These are phyloP conservation scores for Montipora capricornis DNA, from an alignment of 64 coral and sea anemone species.

Conservation along the genomic window DNA sequence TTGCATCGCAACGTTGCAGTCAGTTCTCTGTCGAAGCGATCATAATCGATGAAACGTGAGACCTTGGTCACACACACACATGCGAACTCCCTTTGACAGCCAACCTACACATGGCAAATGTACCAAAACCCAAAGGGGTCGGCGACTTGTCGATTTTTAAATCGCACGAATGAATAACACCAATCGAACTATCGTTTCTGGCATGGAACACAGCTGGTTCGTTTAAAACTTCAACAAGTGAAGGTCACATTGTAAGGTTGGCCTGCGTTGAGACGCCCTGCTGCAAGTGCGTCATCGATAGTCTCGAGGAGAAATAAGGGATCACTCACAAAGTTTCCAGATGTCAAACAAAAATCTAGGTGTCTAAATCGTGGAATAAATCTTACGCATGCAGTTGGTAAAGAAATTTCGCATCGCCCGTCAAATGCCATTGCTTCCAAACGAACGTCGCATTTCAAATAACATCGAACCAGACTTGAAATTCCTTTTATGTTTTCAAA, in stretches of 20 bases:
- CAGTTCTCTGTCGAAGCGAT: background rate
- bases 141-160: background rate
- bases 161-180: background rate
- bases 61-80: background rate
- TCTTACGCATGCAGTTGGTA: background rate
- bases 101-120: background rate
- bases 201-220: background rate
- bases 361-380: background rate
- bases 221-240: background rate
- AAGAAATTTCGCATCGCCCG: background rate
- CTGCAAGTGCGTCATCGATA: background rate
- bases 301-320: background rate
- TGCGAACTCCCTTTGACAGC: background rate
- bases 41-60: background rate
- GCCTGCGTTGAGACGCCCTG: background rate
- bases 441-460: background rate
- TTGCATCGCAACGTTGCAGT: background rate
- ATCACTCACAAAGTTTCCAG: background rate
- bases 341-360: background rate
- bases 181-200: background rate
- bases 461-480: background rate
- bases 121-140: background rate
- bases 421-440: background rate
- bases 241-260: background rate
- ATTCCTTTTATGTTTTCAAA: background rate